Evolutionary conservation across 2,113 vertebrate species (phyloP).

Genomic region (Lontra canadensis): DNA sequence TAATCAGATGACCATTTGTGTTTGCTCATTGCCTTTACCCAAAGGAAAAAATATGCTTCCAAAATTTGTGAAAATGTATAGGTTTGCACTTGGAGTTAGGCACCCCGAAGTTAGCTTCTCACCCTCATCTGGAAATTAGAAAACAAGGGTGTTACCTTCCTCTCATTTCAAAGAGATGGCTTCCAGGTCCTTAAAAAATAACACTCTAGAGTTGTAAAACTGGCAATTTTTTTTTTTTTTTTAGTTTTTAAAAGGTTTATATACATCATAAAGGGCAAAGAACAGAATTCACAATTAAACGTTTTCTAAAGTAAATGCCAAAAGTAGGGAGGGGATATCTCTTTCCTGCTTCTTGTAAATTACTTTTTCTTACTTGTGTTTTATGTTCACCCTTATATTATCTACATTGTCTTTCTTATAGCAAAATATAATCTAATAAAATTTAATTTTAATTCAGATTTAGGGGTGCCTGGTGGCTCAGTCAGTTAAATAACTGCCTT

Average conservation of each 20-base stretch:
- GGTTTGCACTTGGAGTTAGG: neutral
- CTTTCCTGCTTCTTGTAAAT: neutral
- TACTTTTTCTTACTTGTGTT: neutral
- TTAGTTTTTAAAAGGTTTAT: neutral
- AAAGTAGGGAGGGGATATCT: neutral
- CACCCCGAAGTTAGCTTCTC: neutral
- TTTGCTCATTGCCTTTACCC: neutral
- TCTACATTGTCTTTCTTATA: neutral
- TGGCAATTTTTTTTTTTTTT: neutral
- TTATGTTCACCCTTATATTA: neutral
- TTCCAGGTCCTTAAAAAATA: neutral
- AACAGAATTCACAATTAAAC: neutral
- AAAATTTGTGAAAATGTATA: neutral
- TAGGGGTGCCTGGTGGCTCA: no score
- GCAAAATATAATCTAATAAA: neutral
- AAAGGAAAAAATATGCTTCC: neutral
- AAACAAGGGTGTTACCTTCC: neutral
- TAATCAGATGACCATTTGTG: neutral
- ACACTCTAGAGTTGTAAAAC: neutral
- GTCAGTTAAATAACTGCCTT: no score
- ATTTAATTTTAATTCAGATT: neutral
- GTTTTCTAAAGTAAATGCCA: neutral
- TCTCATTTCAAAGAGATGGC: neutral
- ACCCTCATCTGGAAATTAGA: neutral
- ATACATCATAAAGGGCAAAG: neutral